These are phyloP conservation scores for Coilia nasus DNA, from an alignment of 2,797 vertebrate species.

Conservation along the genomic window DNA sequence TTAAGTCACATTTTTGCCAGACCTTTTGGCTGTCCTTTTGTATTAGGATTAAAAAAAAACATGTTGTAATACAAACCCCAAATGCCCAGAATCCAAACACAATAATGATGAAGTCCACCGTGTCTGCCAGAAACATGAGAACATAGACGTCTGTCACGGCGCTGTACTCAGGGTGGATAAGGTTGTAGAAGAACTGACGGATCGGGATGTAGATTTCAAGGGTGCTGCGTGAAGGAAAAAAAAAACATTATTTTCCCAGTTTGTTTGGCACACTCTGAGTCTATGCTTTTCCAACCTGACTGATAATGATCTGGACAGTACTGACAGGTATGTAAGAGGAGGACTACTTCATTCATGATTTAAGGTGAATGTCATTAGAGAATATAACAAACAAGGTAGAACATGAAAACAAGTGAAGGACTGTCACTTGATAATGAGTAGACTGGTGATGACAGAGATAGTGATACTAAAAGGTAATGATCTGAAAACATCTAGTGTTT, in stretches of 20 bases:
- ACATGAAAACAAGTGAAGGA: neutral
- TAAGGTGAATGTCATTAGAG: neutral
- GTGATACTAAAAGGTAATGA: neutral
- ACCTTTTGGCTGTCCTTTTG: neutral
- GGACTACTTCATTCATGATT: neutral
- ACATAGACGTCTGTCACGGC: slow-evolving; percentile 95
- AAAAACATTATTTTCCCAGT: neutral
- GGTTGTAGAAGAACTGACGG: slow-evolving; percentile 88
- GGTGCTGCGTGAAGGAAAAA: slow-evolving; percentile 66
- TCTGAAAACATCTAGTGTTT: too few species aligned
- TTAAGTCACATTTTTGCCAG: neutral
- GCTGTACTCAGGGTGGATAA: slow-evolving; percentile 94
- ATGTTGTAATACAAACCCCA: slow-evolving; percentile 78
- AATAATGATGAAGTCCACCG: slow-evolving; percentile 93
- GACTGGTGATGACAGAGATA: neutral
- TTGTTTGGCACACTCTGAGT: neutral
- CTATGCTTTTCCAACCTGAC: neutral
- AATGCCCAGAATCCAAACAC: slow-evolving; percentile 97
- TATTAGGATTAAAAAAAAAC: neutral
- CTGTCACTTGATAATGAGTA: neutral
- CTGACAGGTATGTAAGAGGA: neutral
- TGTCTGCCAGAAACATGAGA: slow-evolving; percentile 95
- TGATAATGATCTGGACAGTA: neutral
- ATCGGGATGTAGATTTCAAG: slow-evolving; percentile 86
- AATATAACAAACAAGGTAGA: neutral